A percentile compares a stretch with the other conserved stretches of the same genome.
These are phyloP conservation scores for Zapornia atra DNA, from an alignment of 2,113 vertebrate species.

Conservation along the genomic window DNA sequence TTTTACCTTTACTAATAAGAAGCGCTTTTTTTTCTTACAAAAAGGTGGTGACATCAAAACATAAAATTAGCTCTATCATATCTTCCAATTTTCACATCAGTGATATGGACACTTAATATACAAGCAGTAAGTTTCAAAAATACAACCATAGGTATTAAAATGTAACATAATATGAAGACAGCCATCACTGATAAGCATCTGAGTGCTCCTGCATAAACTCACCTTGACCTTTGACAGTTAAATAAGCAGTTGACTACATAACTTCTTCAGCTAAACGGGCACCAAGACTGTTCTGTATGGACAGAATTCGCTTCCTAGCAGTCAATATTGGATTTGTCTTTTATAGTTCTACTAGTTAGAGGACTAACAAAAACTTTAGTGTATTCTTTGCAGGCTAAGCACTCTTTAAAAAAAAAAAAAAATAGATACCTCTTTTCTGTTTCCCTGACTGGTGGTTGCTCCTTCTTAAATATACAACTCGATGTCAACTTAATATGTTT, in stretches of 20 bases:
- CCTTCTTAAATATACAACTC: not conserved
- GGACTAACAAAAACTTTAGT: not conserved
- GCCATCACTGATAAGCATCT: not conserved
- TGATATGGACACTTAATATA: not conserved
- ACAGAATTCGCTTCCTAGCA: not conserved
- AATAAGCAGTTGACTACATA: not conserved
- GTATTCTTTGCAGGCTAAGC: not conserved
- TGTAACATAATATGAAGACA: not conserved
- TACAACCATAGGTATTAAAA: not conserved
- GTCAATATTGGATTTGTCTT: not conserved
- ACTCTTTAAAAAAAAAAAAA: not conserved
- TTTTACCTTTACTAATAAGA: not conserved
- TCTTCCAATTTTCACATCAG: not conserved
- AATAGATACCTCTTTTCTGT: not conserved
- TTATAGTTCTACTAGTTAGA: not conserved
- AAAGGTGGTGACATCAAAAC: not conserved
- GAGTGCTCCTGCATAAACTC: not conserved
- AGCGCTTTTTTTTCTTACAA: not conserved
- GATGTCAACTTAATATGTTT: not conserved
- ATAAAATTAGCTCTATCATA: rapidly evolving
- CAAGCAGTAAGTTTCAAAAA: not conserved
- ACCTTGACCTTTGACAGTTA: not conserved
- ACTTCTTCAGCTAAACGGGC: not conserved
- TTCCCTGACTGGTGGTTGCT: not conserved
- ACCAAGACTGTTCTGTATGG: not conserved